Percentiles rank a stretch among this genome's conserved stretches.
These are phyloP conservation scores for Apodemia hepburni DNA, from an alignment of 2,888 invertebrate species.

Conservation along the genomic window DNA sequence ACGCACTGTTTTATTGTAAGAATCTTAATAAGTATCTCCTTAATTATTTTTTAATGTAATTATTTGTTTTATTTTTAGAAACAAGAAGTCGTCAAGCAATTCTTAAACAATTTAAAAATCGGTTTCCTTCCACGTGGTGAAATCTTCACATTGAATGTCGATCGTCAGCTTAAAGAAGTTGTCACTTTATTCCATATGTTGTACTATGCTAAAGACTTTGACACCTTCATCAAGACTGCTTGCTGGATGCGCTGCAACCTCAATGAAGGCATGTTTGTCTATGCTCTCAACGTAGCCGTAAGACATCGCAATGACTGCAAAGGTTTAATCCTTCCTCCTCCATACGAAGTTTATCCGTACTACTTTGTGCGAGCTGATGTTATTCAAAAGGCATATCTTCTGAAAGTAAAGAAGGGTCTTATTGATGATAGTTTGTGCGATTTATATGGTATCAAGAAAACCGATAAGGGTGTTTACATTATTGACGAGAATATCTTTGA, in stretches of 20 bases:
- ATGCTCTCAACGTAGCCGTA: slow-evolving; percentile 74
- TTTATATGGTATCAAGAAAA: slow-evolving; percentile 71
- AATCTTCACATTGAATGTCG: slow-evolving; percentile 70
- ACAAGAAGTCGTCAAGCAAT: slow-evolving; percentile 78
- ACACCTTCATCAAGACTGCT: slow-evolving; percentile 70
- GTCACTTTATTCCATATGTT: slow-evolving; percentile 75
- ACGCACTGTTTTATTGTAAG: slow-evolving; percentile 73
- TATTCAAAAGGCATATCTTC: slow-evolving; percentile 75
- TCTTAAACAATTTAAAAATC: slow-evolving; percentile 69
- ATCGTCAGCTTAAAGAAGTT: slow-evolving; percentile 72
- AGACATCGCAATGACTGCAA: slow-evolving; percentile 74
- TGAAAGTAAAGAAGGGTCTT: slow-evolving; percentile 72
- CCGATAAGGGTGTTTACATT: slow-evolving; percentile 74
- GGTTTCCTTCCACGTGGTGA: slow-evolving; percentile 79
- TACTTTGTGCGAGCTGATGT: slow-evolving; percentile 84
- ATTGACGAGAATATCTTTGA: slow-evolving; percentile 85
- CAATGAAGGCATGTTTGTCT: slow-evolving; percentile 80
- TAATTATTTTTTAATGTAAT: background rate
- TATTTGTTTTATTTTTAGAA: slow-evolving; percentile 54
- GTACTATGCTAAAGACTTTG: slow-evolving; percentile 75
- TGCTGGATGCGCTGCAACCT: slow-evolving; percentile 74
- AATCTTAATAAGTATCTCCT: slow-evolving; percentile 70
- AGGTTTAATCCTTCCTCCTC: slow-evolving; percentile 75
- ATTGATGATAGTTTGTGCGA: slow-evolving; percentile 71
- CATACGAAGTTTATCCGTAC: slow-evolving; percentile 82